These are phyloP conservation scores for Larimichthys polyactis DNA, from an alignment of 2,113 vertebrate genomes.

Conservation along the genomic window DNA sequence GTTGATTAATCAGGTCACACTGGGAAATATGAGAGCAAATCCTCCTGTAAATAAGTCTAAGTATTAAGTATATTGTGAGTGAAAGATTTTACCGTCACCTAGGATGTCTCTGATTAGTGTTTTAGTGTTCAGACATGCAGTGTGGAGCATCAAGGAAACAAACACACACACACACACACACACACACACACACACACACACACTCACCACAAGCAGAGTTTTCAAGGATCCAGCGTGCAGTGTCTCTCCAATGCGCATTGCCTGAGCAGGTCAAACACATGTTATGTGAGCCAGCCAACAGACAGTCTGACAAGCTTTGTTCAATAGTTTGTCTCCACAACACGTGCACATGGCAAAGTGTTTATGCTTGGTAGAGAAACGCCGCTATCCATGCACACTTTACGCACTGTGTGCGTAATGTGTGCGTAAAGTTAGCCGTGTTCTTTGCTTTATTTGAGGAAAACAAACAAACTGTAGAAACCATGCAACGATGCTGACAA, in stretches of 20 bases:
- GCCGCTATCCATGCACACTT: background rate
- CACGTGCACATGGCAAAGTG: background rate
- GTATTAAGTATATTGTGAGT: no score
- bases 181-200: conserved; percentile 65
- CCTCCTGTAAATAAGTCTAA: no score
- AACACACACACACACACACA: conserved; percentile 8
- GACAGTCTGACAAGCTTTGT: background rate
- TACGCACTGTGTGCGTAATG: background rate
- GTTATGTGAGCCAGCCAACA: background rate
- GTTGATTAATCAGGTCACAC: no score
- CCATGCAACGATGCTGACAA: background rate
- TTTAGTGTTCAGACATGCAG: no score
- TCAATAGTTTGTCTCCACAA: background rate
- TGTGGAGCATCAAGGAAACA: background rate
- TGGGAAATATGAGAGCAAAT: no score
- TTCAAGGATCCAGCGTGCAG: conserved; percentile 69
- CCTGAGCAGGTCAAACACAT: conserved; percentile 33
- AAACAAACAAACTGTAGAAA: background rate
- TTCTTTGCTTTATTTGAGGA: background rate
- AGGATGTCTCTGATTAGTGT: no score
- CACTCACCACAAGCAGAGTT: conserved; percentile 77
- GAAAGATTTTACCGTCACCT: no score
- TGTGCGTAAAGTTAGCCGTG: no score
- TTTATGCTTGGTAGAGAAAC: background rate
- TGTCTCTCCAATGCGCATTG: conserved; percentile 74